Evolutionary conservation across 2,113 vertebrate genomes (phyloP).

Genomic region (Cricetomys ansorgei): DNA sequence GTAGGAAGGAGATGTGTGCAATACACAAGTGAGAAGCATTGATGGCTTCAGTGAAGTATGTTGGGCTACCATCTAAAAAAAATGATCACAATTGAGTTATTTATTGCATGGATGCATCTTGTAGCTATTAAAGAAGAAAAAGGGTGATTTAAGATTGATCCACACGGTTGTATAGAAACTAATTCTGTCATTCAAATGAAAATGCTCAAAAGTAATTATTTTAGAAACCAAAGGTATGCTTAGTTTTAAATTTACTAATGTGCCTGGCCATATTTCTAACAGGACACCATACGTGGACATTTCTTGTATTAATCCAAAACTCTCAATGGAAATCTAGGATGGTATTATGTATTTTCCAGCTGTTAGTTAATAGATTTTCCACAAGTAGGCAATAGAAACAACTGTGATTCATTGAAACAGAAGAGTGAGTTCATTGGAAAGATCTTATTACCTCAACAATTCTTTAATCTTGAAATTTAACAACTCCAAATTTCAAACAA

Average conservation of each 20-base stretch:
- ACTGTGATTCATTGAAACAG: background rate
- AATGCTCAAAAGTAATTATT: background rate
- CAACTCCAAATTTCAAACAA: background rate
- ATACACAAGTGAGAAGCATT: background rate
- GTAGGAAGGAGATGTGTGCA: background rate
- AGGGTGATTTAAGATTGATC: background rate
- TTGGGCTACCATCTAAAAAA: background rate
- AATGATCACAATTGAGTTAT: background rate
- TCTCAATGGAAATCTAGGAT: background rate
- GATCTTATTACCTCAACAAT: background rate
- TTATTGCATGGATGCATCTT: background rate
- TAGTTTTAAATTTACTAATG: background rate
- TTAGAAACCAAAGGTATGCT: background rate
- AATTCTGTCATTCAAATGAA: rapidly evolving
- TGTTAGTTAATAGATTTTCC: background rate
- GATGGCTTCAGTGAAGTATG: background rate
- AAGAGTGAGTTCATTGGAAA: background rate
- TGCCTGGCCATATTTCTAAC: background rate
- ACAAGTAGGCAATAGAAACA: background rate
- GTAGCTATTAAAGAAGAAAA: background rate
- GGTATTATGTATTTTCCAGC: background rate
- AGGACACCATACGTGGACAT: background rate
- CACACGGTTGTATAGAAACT: background rate
- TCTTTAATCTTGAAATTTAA: background rate
- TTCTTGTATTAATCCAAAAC: background rate